Evolutionary conservation across 2,888 invertebrate genomes (phyloP).

Genomic region (Masnerella sp.): DNA sequence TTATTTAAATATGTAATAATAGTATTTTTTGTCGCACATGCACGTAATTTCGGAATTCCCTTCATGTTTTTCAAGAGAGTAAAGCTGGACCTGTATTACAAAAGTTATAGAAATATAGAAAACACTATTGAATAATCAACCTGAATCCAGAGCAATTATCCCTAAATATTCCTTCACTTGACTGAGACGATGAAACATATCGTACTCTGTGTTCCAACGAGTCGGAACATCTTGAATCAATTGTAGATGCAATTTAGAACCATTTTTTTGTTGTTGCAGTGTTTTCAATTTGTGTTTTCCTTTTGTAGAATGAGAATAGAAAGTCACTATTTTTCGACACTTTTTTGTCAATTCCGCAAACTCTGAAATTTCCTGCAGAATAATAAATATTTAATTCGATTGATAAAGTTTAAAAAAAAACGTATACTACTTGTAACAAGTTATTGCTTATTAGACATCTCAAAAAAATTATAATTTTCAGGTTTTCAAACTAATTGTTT

Average conservation of each 20-base stretch:
- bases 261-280: neutral
- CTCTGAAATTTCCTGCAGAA: neutral
- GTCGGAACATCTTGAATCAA: constrained; percentile 1
- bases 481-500: too few species aligned
- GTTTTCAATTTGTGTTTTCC: neutral
- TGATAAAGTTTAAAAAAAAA: neutral
- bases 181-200: neutral
- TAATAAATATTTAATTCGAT: too few species aligned
- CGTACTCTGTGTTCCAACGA: neutral
- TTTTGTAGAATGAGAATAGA: neutral
- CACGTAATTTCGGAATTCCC: too few species aligned
- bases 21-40: neutral
- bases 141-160: neutral
- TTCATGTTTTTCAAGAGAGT: neutral
- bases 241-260: neutral
- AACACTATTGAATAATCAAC: neutral
- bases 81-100: too few species aligned
- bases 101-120: neutral
- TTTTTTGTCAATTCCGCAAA: neutral
- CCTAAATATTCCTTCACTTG: neutral
- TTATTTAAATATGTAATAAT: neutral
- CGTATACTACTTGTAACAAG: too few species aligned
- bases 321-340: neutral
- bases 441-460: too few species aligned
- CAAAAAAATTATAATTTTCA: too few species aligned